Base-by-base conservation (phyloP, 2,888 invertebrate species). In the Plusia festucae region DNA sequence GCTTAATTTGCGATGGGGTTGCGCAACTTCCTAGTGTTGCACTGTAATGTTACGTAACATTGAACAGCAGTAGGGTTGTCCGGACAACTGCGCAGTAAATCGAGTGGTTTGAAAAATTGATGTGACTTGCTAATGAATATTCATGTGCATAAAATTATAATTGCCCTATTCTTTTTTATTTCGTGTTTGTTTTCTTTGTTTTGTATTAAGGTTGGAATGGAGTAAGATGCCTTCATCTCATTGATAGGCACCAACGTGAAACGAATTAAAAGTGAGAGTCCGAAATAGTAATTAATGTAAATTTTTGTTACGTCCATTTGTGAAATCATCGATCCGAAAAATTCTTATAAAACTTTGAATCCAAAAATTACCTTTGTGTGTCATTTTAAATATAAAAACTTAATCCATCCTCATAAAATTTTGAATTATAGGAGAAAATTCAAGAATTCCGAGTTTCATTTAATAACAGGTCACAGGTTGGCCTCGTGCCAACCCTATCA, bases 11-110 rank as follows among this genome's bases (percentile, higher is more conserved):
- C 54, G 60, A 54, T 62, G 65, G 24, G 53, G 63, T 82, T 77
- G 55, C 68, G 54, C 60, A 70, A 72, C 70, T 82, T 80, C 80
- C 72, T 77, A 60, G 66, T 62, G 60, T 73, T 77, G 53, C 68
- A 62, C 54, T 59, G 58, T 54, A 65, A 59, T 24, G 57, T 74
- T 65, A 56, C 59, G 58, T 80, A 71, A 78, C 63, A 67, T 49
- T 60, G 44, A 59, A 60, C 63, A 56, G 30, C 53, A 13, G 8
- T 62, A 77, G 77, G 77, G 77, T 60, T 79, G 73, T 66, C 15
- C 67, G 57, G n/a, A 61, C 53, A 61, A 61, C 40, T 22, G 22
- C 9, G n/a, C 34, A 18, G 44, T 65, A 58, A 65, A 76, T 71
- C 57, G 51, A 30, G 34, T 22, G 32, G 22, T 59, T 32, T 16